These are phyloP conservation scores for Epirrhoe tristata DNA, from an alignment of 2,888 invertebrate genomes.

Conservation along the genomic window DNA sequence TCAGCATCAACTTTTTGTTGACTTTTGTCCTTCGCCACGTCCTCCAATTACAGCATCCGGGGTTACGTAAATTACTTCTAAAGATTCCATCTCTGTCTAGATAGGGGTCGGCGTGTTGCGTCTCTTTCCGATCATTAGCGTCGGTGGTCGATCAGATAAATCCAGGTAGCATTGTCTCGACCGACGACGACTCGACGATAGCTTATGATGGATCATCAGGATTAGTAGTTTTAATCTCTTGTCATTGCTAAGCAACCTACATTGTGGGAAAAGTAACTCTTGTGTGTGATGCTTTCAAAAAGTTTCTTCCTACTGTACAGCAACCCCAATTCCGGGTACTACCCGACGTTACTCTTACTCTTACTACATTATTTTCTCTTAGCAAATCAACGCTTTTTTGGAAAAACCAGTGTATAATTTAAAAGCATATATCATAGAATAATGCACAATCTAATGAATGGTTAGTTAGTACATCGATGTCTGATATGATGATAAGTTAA, in stretches of 20 bases:
- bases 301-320: background rate
- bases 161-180: conserved; percentile 27
- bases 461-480: too few species aligned
- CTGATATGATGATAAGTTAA: background rate
- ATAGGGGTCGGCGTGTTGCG: conserved; percentile 4
- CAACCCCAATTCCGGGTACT: too few species aligned
- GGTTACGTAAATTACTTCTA: conserved; percentile 18
- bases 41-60: conserved; percentile 32
- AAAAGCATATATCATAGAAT: background rate
- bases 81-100: conserved; percentile 15
- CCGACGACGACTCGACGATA: conserved; percentile 27
- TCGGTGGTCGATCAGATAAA: conserved; percentile 26
- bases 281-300: background rate
- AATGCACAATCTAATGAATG: background rate
- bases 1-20: conserved; percentile 29
- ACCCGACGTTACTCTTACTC: too few species aligned
- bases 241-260: conserved; percentile 2
- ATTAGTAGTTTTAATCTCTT: conserved; percentile 2
- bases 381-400: too few species aligned
- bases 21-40: conserved; percentile 22
- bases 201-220: conserved; percentile 18
- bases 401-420: too few species aligned
- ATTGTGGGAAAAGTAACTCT: background rate
- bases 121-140: conserved; percentile 31
- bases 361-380: too few species aligned